Evolutionary conservation across 1,140 invertebrate genomes (phyloP).

Genomic region (Apis mellifera): Amel_HAv3.1 CM009938.2:2312501-2313000

Average conservation of each 20-base stretch:
- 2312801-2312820: constrained; percentile 18
- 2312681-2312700: constrained; percentile 63
- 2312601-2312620: constrained; percentile 42
- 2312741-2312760: constrained; percentile 32
- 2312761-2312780: neutral
- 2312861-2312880: neutral
- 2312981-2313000: neutral
- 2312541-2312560: constrained; percentile 29
- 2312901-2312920: too few species aligned
- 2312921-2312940: constrained; percentile 38
- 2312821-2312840: neutral
- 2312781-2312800: neutral
- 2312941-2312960: neutral
- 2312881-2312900: neutral
- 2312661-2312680: constrained; percentile 18
- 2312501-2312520: constrained; percentile 19
- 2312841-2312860: neutral
- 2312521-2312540: constrained; percentile 39
- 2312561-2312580: constrained; percentile 29
- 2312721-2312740: constrained; percentile 62
- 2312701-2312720: constrained; percentile 65
- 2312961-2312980: neutral
- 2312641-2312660: constrained; percentile 8
- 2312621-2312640: constrained; percentile 9
- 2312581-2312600: constrained; percentile 49